Conservation (phyloP, 1,140 invertebrate species). For the Zaprionus africanus region DNA sequence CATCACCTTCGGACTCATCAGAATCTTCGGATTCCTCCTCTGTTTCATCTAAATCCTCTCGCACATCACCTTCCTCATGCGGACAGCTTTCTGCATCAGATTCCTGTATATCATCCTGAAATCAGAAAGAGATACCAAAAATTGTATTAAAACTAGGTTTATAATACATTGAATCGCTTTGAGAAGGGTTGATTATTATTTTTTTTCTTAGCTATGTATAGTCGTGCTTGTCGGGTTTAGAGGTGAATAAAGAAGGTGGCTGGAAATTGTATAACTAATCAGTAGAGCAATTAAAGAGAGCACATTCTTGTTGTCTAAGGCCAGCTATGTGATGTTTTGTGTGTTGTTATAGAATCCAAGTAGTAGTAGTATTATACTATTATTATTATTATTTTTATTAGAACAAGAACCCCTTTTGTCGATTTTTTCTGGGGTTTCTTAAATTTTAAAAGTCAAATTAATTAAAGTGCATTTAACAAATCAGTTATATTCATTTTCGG, state of each 20-base stretch:
- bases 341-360: slow-evolving; percentile 53
- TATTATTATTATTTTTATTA: slow-evolving; percentile 16
- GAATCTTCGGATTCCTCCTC: slow-evolving; percentile 81
- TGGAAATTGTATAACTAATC: slow-evolving; percentile 50
- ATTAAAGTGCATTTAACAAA: slow-evolving; percentile 27
- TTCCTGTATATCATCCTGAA: slow-evolving; percentile 79
- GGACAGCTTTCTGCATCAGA: slow-evolving; percentile 81
- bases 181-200: background rate
- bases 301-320: slow-evolving; percentile 84
- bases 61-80: slow-evolving; percentile 68
- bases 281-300: slow-evolving; percentile 53
- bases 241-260: slow-evolving; percentile 27
- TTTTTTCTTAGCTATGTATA: slow-evolving; percentile 17
- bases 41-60: slow-evolving; percentile 70
- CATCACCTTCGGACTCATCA: slow-evolving; percentile 78
- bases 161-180: background rate
- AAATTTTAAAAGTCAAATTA: slow-evolving; percentile 30
- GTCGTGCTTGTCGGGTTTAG: slow-evolving; percentile 37
- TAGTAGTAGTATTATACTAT: slow-evolving; percentile 22
- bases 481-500: slow-evolving; percentile 5
- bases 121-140: slow-evolving; percentile 19
- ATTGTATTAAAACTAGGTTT: slow-evolving; percentile 2
- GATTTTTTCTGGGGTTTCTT: slow-evolving; percentile 34
- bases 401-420: slow-evolving; percentile 30
- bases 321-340: slow-evolving; percentile 68